A percentile compares a stretch with the other conserved stretches of the same genome.
Evolutionary conservation across 23 tunicate species (phyloP).

Genomic region (Halocynthia aurantium): DNA sequence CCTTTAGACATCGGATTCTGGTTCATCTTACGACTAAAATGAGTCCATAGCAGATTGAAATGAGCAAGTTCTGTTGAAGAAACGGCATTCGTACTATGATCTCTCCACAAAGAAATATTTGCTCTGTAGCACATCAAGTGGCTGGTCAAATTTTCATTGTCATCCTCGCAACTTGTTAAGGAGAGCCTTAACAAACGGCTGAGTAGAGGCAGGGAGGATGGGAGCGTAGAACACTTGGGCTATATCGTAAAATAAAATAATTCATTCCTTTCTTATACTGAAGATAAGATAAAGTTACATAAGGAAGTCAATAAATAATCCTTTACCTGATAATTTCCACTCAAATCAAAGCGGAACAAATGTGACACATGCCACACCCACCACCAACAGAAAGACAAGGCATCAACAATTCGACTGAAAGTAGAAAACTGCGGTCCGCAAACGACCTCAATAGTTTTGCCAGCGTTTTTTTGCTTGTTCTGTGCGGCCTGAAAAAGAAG

Average conservation of each 20-base stretch:
- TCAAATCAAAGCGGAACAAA: background rate
- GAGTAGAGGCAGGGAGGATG: constrained; percentile 1
- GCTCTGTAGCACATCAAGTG: constrained; percentile 16
- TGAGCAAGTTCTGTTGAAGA: constrained; percentile 19
- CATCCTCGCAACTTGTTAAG: constrained; percentile 14
- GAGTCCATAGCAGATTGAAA: constrained; percentile 19
- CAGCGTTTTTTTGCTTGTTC: no score
- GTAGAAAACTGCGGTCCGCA: no score
- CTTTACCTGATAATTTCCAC: constrained; percentile 11
- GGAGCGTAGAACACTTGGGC: background rate
- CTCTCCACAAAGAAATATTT: constrained; percentile 5
- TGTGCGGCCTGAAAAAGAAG: no score
- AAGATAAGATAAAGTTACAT: background rate
- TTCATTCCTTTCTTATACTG: background rate
- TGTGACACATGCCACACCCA: constrained; percentile 13
- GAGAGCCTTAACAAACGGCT: constrained; percentile 3
- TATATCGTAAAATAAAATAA: background rate
- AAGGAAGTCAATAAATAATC: background rate
- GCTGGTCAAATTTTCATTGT: background rate
- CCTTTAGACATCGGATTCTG: no score
- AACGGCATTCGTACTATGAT: background rate
- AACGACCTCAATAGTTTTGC: no score
- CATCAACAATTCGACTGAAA: background rate
- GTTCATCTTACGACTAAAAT: constrained; percentile 15
- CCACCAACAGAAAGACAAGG: constrained; percentile 32